phyloP scores from a whole-genome alignment of 2,888 invertebrate species.

The Sepioteuthis lessoniana region DNA sequence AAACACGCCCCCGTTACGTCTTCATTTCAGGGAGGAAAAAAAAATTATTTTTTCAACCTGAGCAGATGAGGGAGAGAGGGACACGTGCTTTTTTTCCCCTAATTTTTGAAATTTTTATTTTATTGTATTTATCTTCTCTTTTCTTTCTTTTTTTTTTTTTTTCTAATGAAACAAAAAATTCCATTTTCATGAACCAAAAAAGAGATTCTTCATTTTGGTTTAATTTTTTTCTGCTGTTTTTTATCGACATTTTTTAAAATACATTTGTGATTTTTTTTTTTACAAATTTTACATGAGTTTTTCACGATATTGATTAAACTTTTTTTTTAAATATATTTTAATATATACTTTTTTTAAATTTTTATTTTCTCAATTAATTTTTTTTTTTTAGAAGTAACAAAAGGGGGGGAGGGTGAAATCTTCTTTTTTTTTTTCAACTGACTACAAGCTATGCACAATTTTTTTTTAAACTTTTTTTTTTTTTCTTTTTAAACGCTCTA shows the following conservation, averaged over 20 bases:
- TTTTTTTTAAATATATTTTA: not conserved
- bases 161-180: not conserved
- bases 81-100: not conserved
- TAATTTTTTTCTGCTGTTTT: not conserved
- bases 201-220: constrained; percentile 2
- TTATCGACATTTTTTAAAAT: not conserved
- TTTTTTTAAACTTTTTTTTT: not conserved
- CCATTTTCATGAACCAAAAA: constrained; percentile 1
- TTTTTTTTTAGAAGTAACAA: not conserved
- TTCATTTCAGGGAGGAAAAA: not conserved
- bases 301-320: not conserved
- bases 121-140: too few relatives aligned
- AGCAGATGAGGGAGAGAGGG: not conserved
- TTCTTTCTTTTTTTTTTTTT: not conserved
- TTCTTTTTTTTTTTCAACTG: too few relatives aligned
- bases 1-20: not conserved
- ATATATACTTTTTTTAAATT: not conserved
- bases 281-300: constrained; percentile 3
- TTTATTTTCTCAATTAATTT: not conserved
- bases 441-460: not conserved
- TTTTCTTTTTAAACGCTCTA: not conserved
- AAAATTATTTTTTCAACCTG: not conserved
- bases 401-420: not conserved
- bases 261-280: not conserved
- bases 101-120: not conserved